Base-by-base conservation (phyloP, 2,888 invertebrate species). In the Agrenia bidenticulata region DNA sequence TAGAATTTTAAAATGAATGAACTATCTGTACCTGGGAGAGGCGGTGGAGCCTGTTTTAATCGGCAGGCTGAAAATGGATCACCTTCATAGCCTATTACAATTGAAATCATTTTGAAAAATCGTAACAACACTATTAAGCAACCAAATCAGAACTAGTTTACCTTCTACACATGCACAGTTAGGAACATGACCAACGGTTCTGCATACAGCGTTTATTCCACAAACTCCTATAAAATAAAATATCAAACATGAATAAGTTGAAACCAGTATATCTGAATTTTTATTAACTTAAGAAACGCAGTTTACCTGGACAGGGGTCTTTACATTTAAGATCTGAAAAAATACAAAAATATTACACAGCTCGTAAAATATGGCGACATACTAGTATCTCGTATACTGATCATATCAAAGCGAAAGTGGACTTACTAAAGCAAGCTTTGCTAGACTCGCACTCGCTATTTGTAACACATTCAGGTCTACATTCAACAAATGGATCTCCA, bases 381-480 rank as follows among this genome's bases (percentile, higher is more conserved):
- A n/a, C n/a, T n/a, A n/a, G n/a, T n/a, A n/a, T n/a, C n/a, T n/a
- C n/a, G n/a, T n/a, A n/a, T n/a, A n/a, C n/a, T n/a, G n/a, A n/a
- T n/a, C n/a, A n/a, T n/a, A n/a, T n/a, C n/a, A n/a, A n/a, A n/a
- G n/a, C n/a, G n/a, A n/a, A n/a, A n/a, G n/a, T n/a, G n/a, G n/a
- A n/a, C 32, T 32, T 32, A 27, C 88, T 87, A 21, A 88, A 78
- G 81, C 92, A 92, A 63, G 89, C 88, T 72, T 80, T 81, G 70
- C 83, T 82, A 15, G 82, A 81, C 1, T 83, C 79, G 76, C 86
- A 86, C 68, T 79, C 91, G 88, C 55, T 85, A 53, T 75, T 75
- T 59, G 89, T 88, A 51, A 90, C 85, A 80, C 92, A 92, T 81
- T 92, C 90, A 13, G 92, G 90, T 54, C 70, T 56, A 49, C 77